Base-by-base conservation (phyloP, 1,140 invertebrate genomes). In the Grapholita molesta region DNA sequence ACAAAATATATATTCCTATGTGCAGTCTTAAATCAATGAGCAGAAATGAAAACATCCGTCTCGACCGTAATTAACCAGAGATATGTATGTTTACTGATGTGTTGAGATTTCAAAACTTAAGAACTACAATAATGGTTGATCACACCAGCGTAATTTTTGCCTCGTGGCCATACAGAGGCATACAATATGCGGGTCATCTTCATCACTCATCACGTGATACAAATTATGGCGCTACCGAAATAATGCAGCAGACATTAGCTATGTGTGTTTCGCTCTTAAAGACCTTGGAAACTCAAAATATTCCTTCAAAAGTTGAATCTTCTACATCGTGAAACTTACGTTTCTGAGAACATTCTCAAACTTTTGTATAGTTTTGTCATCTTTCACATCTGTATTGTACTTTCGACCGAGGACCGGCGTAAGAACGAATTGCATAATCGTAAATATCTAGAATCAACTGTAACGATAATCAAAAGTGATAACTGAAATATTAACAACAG, bases 1-100 rank as follows among this genome's bases (percentile, higher is more conserved):
- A 82, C 76, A 82, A 77, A 82, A 77, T 82, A 79, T 81, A 78
- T 82, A 18, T 79, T 75, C 73, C 70, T 79, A 78, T 69, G 82
- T 84, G 84, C 82, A 84, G 82, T 85, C 83, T 87, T 85, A 79
- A 80, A 79, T 70, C 70, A 84, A 81, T 73, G 52, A 77, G 70
- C 72, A 64, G 57, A 74, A 79, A 77, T 69, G 69, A 73, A 78
- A 64, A n/a, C n/a, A 23, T 30, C 66, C 73, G 70, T 66, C 65
- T 72, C 74, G 74, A 70, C 67, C 57, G 61, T 72, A 81, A 81
- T 82, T 82, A 88, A 86, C 78, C 69, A 79, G 66, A 85, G 80
- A 86, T 88, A 85, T 88, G 79, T 88, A 78, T 77, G 48, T 77
- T 71, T 68, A n/a, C 9, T 28, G n/a, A 38, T 15, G 35, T 38